Base-by-base conservation (phyloP, 2,888 invertebrate species). In the Blera fallax region DNA sequence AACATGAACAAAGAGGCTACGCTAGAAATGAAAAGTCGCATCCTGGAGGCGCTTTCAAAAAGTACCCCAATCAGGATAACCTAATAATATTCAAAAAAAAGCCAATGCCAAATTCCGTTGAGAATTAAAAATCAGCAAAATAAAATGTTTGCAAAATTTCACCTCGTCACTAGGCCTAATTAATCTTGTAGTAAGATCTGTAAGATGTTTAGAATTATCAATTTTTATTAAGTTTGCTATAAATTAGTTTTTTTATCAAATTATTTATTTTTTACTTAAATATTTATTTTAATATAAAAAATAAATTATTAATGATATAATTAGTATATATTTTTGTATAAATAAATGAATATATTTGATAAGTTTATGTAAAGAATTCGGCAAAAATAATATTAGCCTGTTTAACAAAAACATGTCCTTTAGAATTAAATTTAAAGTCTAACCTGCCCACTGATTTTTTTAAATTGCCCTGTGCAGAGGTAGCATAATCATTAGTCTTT, bases 401-500 rank as follows among this genome's bases (percentile, higher is more conserved):
- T 95, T 95, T 95, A 95, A 92, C 94, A 95, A 95, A 95, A 95
- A 95, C 95, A 95, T 95, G 94, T 94, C 94, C 94, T 95, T 94
- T 94, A 93, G 94, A 88, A 87, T 88, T 92, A 92, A 92, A 94
- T 95, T 92, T 93, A 94, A 95, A 93, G 94, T 95, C 93, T 93
- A 92, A 93, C 94, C 95, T 96, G 95, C 95, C 94, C 95, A 94
- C 94, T 96, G 95, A 94, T 90, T 87, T 77, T 88, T 90, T 94
- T 95, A 24, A 96, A 96, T 94, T 94, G 95, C 95, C 94, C 95
- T 94, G 95, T 95, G 94, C 95, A 94, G 95, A 95, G 95, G 95
- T 95, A 96, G 95, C 95, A 95, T 95, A 95, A 95, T 95, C 93
- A 95, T 93, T 95, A 94, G 95, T 95, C 94, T 95, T 93, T 95